phyloP scores from a whole-genome alignment of 1,140 invertebrate species.

The Lordiphosa stackelbergi region DNA sequence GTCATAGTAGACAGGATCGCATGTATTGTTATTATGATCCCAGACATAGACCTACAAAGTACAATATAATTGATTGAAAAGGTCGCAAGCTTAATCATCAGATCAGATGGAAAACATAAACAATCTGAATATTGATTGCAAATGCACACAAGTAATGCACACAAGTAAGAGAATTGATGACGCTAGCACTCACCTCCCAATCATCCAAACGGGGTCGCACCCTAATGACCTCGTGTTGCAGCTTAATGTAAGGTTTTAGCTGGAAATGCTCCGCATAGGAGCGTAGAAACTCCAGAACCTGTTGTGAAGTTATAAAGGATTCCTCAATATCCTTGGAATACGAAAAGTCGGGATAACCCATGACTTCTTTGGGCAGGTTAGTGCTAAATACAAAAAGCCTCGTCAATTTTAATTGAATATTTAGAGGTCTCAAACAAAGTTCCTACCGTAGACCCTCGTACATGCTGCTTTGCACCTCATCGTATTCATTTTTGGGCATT shows the following conservation, averaged over 20 bases:
- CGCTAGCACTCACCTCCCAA: slow-evolving; percentile 72
- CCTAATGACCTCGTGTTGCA: slow-evolving; percentile 74
- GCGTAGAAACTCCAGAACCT: slow-evolving; percentile 90
- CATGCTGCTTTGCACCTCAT: slow-evolving; percentile 92
- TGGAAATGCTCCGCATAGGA: slow-evolving; percentile 85
- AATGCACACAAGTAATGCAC: slow-evolving; percentile 24
- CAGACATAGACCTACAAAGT: slow-evolving; percentile 75
- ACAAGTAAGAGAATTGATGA: slow-evolving; percentile 22
- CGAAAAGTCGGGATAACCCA: slow-evolving; percentile 92
- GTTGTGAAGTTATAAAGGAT: slow-evolving; percentile 88
- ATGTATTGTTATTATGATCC: slow-evolving; percentile 79
- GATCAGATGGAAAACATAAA: slow-evolving; percentile 7
- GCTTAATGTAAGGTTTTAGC: slow-evolving; percentile 57
- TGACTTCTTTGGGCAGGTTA: slow-evolving; percentile 93
- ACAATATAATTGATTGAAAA: slow-evolving; percentile 1
- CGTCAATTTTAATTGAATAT: background rate
- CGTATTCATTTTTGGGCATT: slow-evolving; percentile 83
- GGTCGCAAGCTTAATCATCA: slow-evolving; percentile 12
- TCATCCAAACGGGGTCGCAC: slow-evolving; percentile 64
- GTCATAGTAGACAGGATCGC: slow-evolving; percentile 82
- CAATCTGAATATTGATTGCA: slow-evolving; percentile 11
- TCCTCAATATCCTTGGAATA: slow-evolving; percentile 81
- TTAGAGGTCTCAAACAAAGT: background rate
- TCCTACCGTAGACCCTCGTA: slow-evolving; percentile 80
- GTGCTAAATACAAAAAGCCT: slow-evolving; percentile 81